Base-by-base conservation (phyloP, 1,140 invertebrate genomes). In the silkworm (Bombyx mori) region DNA sequence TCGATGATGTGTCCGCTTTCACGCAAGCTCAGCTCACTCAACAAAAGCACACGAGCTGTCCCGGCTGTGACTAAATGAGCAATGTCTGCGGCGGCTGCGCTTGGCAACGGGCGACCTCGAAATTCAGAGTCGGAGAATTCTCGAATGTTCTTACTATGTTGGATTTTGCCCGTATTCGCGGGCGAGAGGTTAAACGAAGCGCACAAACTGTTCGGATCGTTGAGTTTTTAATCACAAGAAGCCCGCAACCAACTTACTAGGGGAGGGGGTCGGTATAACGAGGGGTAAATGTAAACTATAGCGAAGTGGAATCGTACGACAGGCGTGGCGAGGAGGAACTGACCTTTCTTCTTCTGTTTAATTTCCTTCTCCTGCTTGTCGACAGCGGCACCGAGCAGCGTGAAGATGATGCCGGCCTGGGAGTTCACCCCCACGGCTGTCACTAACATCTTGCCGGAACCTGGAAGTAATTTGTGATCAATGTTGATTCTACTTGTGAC, bases 361-460 rank as follows among this genome's bases (percentile, higher is more conserved):
- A 96, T 96, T 88, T 97, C 93, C 68, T 94, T 93, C 76, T 97
- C 94, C 75, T 97, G 95, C 77, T 98, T 94, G 77, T 97, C 95
- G 10, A 96, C 94, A 50, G 97, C 96, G 45, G 98, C 98, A 51
- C 98, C 98, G 61, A 99, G 91, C 3, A 99, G 90, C 8, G 98
- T 98, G 89, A 99, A 99, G 77, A 99, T 99, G 79, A 99, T 99
- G 84, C 99, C 99, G 56, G 98, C 98, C 82, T 99, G 98, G 2
- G 98, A 99, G 88, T 99, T 99, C 51, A 99, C 94, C 75, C 99
- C 99, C 44, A 99, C 98, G 47, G 98, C 99, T 44, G 97, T 95
- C 50, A 99, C 98, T 71, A 99, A 87, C 96, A 99, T 99, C 90
- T 99, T 99, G 44, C 98, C 99, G 72, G 98, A 99, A 53, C 99